phyloP scores from a whole-genome alignment of 2,888 invertebrate genomes.

The Hyalella azteca region DNA sequence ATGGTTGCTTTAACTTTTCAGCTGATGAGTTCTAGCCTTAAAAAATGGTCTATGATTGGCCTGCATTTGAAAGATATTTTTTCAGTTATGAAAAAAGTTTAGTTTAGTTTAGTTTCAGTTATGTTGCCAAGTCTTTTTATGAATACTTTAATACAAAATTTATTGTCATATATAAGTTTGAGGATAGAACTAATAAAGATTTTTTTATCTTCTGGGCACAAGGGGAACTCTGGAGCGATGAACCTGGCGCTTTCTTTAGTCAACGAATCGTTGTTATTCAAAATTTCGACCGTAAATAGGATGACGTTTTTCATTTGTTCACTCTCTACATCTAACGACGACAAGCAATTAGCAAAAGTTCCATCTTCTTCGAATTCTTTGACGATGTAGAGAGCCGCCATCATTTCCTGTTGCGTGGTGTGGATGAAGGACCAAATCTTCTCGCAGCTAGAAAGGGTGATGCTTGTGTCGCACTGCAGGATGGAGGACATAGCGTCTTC shows the following conservation, averaged over 20 bases:
- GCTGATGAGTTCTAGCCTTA: background rate
- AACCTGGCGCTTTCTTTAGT: background rate
- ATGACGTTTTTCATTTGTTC: background rate
- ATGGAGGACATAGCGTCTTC: slow-evolving; percentile 11
- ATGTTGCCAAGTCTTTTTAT: background rate
- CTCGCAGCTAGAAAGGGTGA: background rate
- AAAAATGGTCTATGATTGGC: background rate
- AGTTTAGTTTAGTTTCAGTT: too few species aligned
- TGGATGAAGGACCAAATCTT: slow-evolving; percentile 6
- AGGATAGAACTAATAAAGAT: background rate
- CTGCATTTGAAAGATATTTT: background rate
- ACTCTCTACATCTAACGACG: background rate
- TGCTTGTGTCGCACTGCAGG: background rate
- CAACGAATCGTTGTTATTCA: background rate
- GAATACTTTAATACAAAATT: background rate
- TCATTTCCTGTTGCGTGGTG: background rate
- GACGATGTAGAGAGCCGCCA: background rate
- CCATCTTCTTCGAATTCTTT: background rate
- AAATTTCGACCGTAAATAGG: background rate
- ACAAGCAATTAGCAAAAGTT: background rate
- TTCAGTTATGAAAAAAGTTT: background rate
- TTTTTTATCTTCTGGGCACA: background rate
- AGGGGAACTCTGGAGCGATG: background rate
- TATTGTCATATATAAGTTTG: background rate
- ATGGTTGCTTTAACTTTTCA: background rate